Base-by-base conservation (phyloP, 2,797 vertebrate species). In the Vultur gryphus region DNA sequence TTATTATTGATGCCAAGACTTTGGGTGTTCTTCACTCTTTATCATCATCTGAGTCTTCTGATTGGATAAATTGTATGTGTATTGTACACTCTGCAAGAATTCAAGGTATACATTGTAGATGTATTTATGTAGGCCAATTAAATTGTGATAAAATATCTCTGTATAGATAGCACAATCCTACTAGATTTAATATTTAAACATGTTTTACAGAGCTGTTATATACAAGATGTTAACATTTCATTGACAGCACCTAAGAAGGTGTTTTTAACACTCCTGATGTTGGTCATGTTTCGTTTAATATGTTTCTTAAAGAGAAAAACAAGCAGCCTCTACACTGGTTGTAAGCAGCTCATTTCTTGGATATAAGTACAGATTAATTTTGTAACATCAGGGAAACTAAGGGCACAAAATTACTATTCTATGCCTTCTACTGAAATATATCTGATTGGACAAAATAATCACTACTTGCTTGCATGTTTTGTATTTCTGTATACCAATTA, bases 1-100 rank as follows among this genome's bases (percentile, higher is more conserved):
- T 98, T 41, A 90, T 98, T 72, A 90, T 98, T 46, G 98, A 98
- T 82, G 98, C 98, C 41, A 97, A 96, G 85, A 98, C 95, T 61
- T 97, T 98, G 84, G 62, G 25, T 54, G 83, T 98, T 91, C 96
- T 98, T 90, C 98, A 98, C 72, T 69, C 86, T 57, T 97, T 98
- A 16, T 90, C 95, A 18, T 98, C 98, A 17, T 97, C 97, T 31
- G 97, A 94, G 46, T 97, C 95, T 69, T 97, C 98, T 9, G 98
- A 98, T 19, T 99, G 98, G 98, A 97, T 98, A 97, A 98, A 92
- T 64, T 98, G 98, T 81, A 98, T 98, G 97, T 98, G 98, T 70
- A 71, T 98, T 51, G 96, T 98, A 69, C 98, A 97, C 84, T 98
- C 98, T 31, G 83, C 97, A 71, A 97, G 98, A 95, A 97, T 98